Base-by-base conservation (phyloP, 2,888 invertebrate genomes). In the Nomada flava region DNA sequence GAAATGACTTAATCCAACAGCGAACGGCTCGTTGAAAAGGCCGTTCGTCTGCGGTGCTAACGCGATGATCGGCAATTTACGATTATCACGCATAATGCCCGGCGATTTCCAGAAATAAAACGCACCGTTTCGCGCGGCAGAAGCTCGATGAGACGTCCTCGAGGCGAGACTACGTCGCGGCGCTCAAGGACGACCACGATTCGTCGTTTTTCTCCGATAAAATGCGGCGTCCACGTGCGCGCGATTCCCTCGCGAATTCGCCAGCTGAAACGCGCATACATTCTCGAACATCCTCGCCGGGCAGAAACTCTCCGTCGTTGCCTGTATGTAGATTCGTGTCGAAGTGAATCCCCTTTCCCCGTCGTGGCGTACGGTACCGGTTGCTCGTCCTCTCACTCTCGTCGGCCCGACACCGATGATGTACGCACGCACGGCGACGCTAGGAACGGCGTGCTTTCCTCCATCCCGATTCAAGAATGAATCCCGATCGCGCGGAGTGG, bases 321-420 rank as follows among this genome's bases (percentile, higher is more conserved):
- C 3, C 60, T 74, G 60, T n/a, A 3, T 36, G 23, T 60, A 57
- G 62, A 65, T 75, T 74, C 57, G 71, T 76, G 69, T 63, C 71
- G 59, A 57, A 20, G 15, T 42, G 42, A 52, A 36, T 52, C 75
- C 62, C 82, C 82, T 76, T 77, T 82, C 84, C 71, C 82, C 70
- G 73, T 52, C 79, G 13, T 57, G 18, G 50, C 42, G 62, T 80
- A 76, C 77, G 76, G 78, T 76, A 83, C 83, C 84, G 83, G 83
- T 86, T 86, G 82, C 84, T 73, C 82, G 82, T 87, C 86, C 84
- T 86, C 86, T 86, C 86, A 82, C 87, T 86, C 84, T 86, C 77
- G 71, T 57, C 70, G 60, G 63, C 64, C 70, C 55, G 78, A 60
- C 50, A 65, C 47, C 53, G 36, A 64, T 57, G 73, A 82, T 63